Percentiles rank a stretch among this genome's conserved stretches.
These are phyloP conservation scores for Platycnemis pennipes DNA, from an alignment of 2,888 invertebrate genomes.

Conservation along the genomic window DNA sequence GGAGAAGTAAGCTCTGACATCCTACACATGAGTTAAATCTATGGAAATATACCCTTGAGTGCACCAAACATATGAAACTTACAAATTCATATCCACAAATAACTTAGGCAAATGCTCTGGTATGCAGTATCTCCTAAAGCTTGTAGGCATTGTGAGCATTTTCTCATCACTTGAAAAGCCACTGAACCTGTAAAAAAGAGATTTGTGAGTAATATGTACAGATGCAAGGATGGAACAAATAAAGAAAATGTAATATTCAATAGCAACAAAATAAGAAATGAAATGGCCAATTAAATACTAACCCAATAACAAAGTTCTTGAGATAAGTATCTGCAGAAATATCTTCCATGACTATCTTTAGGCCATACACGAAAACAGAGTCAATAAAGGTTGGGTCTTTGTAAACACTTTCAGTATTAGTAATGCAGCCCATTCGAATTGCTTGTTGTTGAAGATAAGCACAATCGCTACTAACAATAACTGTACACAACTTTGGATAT, in stretches of 20 bases:
- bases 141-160: constrained; percentile 62
- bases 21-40: too few relatives aligned
- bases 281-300: not conserved
- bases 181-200: constrained; percentile 69
- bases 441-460: constrained; percentile 54
- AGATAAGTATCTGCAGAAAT: constrained; percentile 29
- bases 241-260: not conserved
- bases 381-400: constrained; percentile 42
- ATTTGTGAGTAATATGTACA: not conserved
- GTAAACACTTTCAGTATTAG: not conserved
- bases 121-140: constrained; percentile 69
- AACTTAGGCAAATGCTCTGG: constrained; percentile 68
- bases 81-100: constrained; percentile 64
- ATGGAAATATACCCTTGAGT: too few relatives aligned
- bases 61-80: not conserved
- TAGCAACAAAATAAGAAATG: not conserved
- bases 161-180: constrained; percentile 69
- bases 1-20: too few relatives aligned
- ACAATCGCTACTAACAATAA: constrained; percentile 37
- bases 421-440: not conserved
- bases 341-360: constrained; percentile 62
- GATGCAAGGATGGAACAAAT: too few relatives aligned
- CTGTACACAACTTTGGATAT: constrained; percentile 29
- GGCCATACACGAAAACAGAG: constrained; percentile 40
- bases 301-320: constrained; percentile 60